Conservation (phyloP, 2,797 vertebrate genomes). For the Sarcophilus harrisii region DNA sequence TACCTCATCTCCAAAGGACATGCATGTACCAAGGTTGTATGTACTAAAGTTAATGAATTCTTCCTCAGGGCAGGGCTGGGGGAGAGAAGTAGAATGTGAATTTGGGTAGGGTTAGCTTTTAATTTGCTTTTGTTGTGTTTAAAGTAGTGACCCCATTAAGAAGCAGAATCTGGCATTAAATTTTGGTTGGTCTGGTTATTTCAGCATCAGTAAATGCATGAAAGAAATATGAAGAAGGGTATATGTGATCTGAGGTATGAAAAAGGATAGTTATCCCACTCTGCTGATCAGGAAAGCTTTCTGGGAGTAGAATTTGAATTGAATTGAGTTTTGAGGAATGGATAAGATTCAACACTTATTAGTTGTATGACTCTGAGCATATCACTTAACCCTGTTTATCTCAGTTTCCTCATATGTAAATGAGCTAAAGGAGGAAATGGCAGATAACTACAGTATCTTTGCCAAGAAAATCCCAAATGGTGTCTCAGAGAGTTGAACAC, state of each 20-base stretch:
- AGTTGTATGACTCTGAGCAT: not conserved
- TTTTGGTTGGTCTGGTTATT: not conserved
- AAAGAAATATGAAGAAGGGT: not conserved
- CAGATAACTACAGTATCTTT: not conserved
- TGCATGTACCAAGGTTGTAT: not conserved
- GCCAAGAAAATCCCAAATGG: not conserved
- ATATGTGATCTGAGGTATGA: not conserved
- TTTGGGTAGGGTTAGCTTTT: not conserved
- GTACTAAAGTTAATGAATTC: not conserved
- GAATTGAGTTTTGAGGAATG: not conserved
- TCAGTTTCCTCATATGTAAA: not conserved
- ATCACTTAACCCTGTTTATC: not conserved
- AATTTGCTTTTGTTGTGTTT: not conserved
- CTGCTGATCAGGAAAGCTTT: not conserved
- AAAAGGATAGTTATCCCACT: not conserved
- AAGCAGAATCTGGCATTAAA: not conserved
- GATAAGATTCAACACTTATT: not conserved
- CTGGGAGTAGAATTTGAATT: not conserved
- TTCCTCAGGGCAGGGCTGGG: not conserved
- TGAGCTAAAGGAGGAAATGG: not conserved
- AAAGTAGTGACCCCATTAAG: not conserved
- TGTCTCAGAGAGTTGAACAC: not conserved
- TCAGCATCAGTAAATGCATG: not conserved
- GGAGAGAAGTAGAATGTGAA: not conserved
- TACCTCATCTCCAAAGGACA: not conserved